Base-by-base conservation (phyloP, 1,140 invertebrate genomes). In the Dendroctonus valens region DNA sequence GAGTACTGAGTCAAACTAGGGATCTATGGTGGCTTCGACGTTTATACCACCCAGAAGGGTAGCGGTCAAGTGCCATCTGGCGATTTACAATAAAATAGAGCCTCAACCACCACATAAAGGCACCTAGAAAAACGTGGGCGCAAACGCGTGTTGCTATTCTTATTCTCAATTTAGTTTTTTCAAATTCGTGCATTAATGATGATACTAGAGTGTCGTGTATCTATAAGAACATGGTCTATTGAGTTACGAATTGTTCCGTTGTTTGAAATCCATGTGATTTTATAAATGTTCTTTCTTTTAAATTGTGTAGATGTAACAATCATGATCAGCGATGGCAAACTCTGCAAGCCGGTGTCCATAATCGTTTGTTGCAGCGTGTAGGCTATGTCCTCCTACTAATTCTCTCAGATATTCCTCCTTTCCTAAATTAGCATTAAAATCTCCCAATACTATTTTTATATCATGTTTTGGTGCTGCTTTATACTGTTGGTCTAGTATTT, bases 341-440 rank as follows among this genome's bases (percentile, higher is more conserved):
- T 39, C 3, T 41, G 11, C 6, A 3, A 57, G 39, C 54, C 39
- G 26, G n/a, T 11, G 39, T 57, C 15, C 54, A 42, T 57, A 3
- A 42, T 57, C 15, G 39, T 57, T 57, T 39, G 9, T 53, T 53
- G 12, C 4, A 53, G 1, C 51, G 15, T 53, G 51, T 14, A 53
- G 5, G 39, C 3, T n/a, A n/a, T 57, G 41, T 57, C 54, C 5
- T 57, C 54, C 6, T 41, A 57, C 41, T 39, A 42, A 2, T 39
- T 39, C 8, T 42, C 41, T 57, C n/a, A 26, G 41, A 5, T 41
- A 12, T 42, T 57, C 15, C 5, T 42, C 54, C 39, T 41, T 57
- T 11, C 37, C 6, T 39, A 57, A n/a, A 2, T 57, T 57, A 57
- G 54, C 54, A 42, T 57, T 57, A 57, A 57, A 42, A 42, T 57